Percentiles rank a stretch among this genome's conserved stretches.
Conservation (phyloP, 2,797 vertebrate species). For the Ptychobarbus kaznakovi region DNA sequence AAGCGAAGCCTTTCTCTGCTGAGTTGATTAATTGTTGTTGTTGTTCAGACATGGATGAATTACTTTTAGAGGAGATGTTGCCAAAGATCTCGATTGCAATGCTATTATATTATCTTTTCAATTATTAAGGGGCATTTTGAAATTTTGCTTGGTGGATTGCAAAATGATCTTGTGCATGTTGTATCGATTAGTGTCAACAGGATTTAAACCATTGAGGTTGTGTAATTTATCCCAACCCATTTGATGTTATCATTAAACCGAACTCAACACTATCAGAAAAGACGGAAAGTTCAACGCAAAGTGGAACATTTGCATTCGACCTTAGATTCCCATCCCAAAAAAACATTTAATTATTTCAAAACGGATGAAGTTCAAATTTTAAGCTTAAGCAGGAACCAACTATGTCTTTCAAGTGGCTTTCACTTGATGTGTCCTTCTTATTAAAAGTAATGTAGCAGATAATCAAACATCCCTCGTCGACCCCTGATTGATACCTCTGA, state of each 20-base stretch:
- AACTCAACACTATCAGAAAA: conserved; percentile 15
- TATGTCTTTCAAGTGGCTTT: conserved; percentile 37
- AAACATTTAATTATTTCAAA: not conserved
- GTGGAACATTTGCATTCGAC: conserved; percentile 20
- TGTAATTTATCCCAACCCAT: conserved; percentile 15
- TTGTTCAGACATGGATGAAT: conserved; percentile 57
- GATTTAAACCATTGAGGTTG: conserved; percentile 24
- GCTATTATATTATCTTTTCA: conserved; percentile 50
- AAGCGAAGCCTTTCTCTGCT: conserved; percentile 51
- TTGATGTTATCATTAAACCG: conserved; percentile 22
- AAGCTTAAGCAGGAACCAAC: conserved; percentile 21
- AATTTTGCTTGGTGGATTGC: conserved; percentile 13
- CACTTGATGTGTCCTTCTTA: conserved; percentile 4
- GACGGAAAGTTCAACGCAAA: not conserved
- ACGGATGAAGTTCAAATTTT: not conserved
- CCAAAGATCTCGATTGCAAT: conserved; percentile 60
- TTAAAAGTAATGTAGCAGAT: conserved; percentile 23
- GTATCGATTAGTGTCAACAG: conserved; percentile 27
- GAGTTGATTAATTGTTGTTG: conserved; percentile 40
- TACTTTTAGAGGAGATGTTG: conserved; percentile 49
- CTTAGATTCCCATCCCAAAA: not conserved
- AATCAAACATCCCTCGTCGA: conserved; percentile 28
- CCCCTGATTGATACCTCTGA: conserved; percentile 34
- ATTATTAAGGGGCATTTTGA: conserved; percentile 31
- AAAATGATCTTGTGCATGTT: conserved; percentile 20